Percentiles rank a stretch among this genome's conserved stretches.
phyloP scores from a whole-genome alignment of 2,888 invertebrate species.

The Melipona beecheii region DNA sequence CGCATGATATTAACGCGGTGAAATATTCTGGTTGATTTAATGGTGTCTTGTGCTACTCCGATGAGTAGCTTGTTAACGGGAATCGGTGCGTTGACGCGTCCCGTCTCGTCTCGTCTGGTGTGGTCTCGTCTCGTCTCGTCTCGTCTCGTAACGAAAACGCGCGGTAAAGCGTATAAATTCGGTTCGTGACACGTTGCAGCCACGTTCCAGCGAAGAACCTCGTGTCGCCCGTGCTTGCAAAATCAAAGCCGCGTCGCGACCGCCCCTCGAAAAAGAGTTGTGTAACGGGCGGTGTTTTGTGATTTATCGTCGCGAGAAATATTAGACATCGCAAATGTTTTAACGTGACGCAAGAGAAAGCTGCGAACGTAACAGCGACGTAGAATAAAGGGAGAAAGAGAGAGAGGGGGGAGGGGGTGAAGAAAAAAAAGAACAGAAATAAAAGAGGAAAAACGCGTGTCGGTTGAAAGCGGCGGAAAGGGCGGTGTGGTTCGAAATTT shows the following conservation, averaged over 20 bases:
- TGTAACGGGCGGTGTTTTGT: constrained; percentile 37
- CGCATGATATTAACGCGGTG: not conserved
- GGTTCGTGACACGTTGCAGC: constrained; percentile 15
- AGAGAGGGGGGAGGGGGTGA: not conserved
- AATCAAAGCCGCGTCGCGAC: constrained; percentile 31
- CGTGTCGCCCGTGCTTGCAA: not conserved
- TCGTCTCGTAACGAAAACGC: constrained; percentile 6
- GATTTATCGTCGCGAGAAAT: constrained; percentile 60
- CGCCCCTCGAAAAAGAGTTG: not conserved
- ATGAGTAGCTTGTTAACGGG: constrained; percentile 39
- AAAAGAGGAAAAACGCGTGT: not conserved
- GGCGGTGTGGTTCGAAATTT: constrained; percentile 46
- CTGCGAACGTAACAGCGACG: not conserved
- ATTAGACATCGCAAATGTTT: constrained; percentile 52
- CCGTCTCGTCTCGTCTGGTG: not conserved
- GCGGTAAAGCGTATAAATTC: not conserved
- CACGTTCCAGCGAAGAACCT: constrained; percentile 31
- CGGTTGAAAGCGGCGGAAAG: not conserved
- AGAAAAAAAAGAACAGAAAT: not conserved
- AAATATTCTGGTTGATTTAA: not conserved
- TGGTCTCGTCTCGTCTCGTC: not conserved
- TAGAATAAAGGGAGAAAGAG: not conserved
- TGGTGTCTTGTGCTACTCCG: not conserved
- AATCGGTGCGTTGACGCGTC: not conserved
- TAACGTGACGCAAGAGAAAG: constrained; percentile 26